phyloP scores from a whole-genome alignment of 2,113 vertebrate species.

The Nicator chloris region DNA sequence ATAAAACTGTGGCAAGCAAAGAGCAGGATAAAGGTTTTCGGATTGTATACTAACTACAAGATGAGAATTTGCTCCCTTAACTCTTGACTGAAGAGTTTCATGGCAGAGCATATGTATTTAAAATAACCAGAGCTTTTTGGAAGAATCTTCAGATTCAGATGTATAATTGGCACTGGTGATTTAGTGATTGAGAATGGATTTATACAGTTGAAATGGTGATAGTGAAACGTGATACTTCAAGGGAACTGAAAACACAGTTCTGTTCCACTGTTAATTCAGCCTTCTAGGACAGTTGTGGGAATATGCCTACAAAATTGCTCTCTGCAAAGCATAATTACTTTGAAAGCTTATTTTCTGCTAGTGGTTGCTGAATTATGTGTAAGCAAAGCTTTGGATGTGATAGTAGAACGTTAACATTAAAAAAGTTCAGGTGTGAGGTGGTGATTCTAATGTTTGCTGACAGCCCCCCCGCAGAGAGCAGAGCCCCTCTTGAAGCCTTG shows the following conservation, averaged over 20 bases:
- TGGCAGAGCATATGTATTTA: background rate
- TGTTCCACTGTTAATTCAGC: background rate
- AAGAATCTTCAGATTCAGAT: background rate
- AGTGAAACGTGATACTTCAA: background rate
- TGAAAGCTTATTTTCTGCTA: background rate
- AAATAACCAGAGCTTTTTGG: background rate
- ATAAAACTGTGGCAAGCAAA: background rate
- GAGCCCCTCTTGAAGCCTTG: background rate
- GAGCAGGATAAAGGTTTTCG: background rate
- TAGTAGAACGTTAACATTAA: background rate
- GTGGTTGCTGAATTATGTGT: background rate
- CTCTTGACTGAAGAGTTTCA: background rate
- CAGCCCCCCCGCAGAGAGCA: accelerated
- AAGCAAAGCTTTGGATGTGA: background rate
- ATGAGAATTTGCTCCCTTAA: background rate
- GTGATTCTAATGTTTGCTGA: background rate
- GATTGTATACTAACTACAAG: background rate
- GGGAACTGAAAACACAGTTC: background rate
- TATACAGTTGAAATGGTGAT: background rate
- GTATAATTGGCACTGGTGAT: background rate
- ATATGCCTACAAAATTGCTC: background rate
- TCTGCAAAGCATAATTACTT: background rate
- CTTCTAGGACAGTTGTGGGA: background rate
- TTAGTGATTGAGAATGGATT: background rate
- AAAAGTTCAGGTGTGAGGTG: background rate